Percentiles rank a stretch among this genome's conserved stretches.
phyloP scores from a whole-genome alignment of 2,888 invertebrate genomes.

The Melinaea marsaeus region DNA sequence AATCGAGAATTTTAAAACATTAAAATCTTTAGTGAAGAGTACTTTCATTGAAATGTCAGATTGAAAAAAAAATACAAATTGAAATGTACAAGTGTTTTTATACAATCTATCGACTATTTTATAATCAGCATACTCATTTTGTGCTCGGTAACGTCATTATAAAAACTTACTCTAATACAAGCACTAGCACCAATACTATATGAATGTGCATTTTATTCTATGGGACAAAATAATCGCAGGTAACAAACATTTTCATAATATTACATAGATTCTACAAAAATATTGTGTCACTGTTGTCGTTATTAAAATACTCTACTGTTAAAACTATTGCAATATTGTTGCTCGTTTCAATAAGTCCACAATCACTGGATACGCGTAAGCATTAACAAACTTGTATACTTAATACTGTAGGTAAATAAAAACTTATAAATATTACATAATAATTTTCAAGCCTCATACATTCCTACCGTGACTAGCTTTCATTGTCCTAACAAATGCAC shows the following conservation, averaged over 20 bases:
- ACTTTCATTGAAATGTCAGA: slow-evolving; percentile 5
- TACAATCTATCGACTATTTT: slow-evolving; percentile 12
- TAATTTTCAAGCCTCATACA: slow-evolving; percentile 35
- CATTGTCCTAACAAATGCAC: slow-evolving; percentile 48
- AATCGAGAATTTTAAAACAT: slow-evolving; percentile 32
- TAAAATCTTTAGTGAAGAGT: slow-evolving; percentile 45
- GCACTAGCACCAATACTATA: slow-evolving; percentile 64
- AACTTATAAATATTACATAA: no score
- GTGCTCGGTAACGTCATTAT: slow-evolving; percentile 48
- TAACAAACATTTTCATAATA: neutral
- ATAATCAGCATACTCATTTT: slow-evolving; percentile 33
- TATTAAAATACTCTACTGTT: no score
- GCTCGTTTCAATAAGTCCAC: no score
- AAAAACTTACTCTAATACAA: slow-evolving; percentile 51
- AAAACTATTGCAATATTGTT: no score
- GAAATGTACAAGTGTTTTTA: neutral
- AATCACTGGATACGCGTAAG: no score
- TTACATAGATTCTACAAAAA: slow-evolving; percentile 5
- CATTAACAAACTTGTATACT: no score
- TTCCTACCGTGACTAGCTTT: slow-evolving; percentile 55
- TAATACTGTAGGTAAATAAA: slow-evolving; percentile 31
- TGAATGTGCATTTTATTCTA: slow-evolving; percentile 34
- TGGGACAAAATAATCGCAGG: neutral
- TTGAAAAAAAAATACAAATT: neutral
- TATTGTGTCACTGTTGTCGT: neutral